A percentile compares a stretch with the other conserved stretches of the same genome.
phyloP scores from a whole-genome alignment of 2,797 vertebrate species.

The Bradypodion pumilum region DNA sequence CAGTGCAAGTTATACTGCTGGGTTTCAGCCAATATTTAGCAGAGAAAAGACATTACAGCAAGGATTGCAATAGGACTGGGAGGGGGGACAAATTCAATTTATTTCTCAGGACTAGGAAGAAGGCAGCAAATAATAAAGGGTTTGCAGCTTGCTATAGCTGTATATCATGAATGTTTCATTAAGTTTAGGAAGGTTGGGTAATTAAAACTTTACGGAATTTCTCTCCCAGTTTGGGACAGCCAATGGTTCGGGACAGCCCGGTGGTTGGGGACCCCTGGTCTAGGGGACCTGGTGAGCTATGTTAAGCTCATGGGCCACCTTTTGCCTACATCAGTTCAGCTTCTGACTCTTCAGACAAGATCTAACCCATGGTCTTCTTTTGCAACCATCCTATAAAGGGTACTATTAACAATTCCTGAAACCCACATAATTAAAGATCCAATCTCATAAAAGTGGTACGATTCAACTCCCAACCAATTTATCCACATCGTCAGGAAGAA shows the following conservation, averaged over 20 bases:
- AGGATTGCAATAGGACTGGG: background rate
- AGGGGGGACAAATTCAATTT: background rate
- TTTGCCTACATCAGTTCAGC: no score
- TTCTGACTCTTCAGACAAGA: no score
- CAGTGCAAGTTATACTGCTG: no score
- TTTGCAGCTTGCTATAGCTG: background rate
- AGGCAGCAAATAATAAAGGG: background rate
- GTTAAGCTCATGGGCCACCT: no score
- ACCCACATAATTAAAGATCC: no score
- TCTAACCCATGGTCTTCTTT: no score
- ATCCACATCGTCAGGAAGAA: background rate
- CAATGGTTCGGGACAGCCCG: no score
- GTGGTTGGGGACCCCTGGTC: no score
- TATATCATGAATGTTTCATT: background rate
- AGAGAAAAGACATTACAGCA: background rate
- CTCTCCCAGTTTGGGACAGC: no score
- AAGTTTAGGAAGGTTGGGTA: background rate
- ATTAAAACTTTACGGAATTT: background rate
- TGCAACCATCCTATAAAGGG: no score
- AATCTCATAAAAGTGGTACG: background rate
- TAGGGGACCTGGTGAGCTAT: no score
- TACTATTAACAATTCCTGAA: no score
- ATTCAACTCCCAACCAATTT: background rate
- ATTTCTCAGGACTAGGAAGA: background rate
- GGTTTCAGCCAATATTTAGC: background rate